Conservation (phyloP, 2,888 invertebrate genomes). For the Tetranychus piercei region DNA sequence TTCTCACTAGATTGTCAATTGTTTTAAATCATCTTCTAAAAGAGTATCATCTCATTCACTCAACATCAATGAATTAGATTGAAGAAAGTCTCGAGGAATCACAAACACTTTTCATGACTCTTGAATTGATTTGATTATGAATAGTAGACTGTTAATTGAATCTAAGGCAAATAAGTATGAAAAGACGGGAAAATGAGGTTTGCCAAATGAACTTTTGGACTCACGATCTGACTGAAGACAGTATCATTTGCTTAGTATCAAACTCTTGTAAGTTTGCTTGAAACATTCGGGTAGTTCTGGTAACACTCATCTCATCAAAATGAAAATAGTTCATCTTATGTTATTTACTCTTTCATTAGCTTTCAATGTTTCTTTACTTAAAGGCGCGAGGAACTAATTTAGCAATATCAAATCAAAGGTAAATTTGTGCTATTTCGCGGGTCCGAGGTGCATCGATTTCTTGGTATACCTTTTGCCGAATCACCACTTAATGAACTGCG, state of each 20-base stretch:
- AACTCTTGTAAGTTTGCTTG: too few species aligned
- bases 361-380: too few species aligned
- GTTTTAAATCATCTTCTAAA: not conserved
- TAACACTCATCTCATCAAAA: too few species aligned
- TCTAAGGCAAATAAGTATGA: too few species aligned
- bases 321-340: too few species aligned
- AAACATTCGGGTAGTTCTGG: too few species aligned
- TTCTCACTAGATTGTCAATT: not conserved
- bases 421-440: conserved; percentile 15
- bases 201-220: not conserved
- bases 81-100: not conserved
- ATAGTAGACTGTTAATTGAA: too few species aligned
- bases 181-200: not conserved
- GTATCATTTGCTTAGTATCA: too few species aligned
- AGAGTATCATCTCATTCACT: not conserved
- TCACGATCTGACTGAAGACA: too few species aligned
- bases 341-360: too few species aligned
- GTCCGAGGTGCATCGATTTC: conserved; percentile 30
- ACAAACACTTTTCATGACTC: not conserved
- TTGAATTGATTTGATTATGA: too few species aligned
- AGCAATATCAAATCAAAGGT: not conserved
- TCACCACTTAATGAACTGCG: conserved; percentile 33
- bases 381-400: too few species aligned
- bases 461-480: conserved; percentile 35
- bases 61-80: not conserved